phyloP scores from a whole-genome alignment of 2,888 invertebrate genomes.

The Dicycla oo region DNA sequence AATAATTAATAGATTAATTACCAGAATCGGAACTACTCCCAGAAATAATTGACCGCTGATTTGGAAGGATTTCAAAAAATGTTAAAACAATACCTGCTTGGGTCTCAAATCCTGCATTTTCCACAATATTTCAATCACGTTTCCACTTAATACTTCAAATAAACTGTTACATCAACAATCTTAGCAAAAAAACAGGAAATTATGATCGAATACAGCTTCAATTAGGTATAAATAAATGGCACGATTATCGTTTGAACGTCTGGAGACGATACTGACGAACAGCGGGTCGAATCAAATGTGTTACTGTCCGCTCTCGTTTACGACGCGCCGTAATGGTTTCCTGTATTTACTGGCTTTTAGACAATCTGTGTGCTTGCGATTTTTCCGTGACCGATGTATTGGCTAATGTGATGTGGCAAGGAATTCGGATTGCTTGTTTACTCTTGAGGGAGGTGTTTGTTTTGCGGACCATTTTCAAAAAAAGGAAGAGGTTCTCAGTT shows the following conservation, averaged over 20 bases:
- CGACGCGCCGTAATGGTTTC: constrained; percentile 79
- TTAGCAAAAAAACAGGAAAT: constrained; percentile 14
- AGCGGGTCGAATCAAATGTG: constrained; percentile 45
- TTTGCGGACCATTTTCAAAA: constrained; percentile 1
- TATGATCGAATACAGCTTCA: constrained; percentile 31
- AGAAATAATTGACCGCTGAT: not conserved
- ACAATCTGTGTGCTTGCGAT: constrained; percentile 51
- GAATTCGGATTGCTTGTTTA: constrained; percentile 16
- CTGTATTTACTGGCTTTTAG: constrained; percentile 72
- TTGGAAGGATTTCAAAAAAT: not conserved
- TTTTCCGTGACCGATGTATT: constrained; percentile 44
- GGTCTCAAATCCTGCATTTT: constrained; percentile 44
- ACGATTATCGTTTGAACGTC: constrained; percentile 61
- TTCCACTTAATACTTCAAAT: constrained; percentile 5
- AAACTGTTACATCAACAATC: not conserved
- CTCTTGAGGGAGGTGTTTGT: not conserved
- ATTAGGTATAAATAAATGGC: constrained; percentile 60
- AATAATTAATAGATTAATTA: constrained; percentile 10
- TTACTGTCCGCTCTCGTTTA: constrained; percentile 72
- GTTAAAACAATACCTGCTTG: constrained; percentile 49
- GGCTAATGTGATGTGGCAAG: constrained; percentile 47
- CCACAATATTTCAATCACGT: constrained; percentile 22
- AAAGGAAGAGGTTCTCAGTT: too few relatives aligned
- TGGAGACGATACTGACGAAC: constrained; percentile 69
- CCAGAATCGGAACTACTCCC: not conserved